These are phyloP conservation scores for Pangasianodon hypophthalmus DNA, from an alignment of 2,113 vertebrate species.

Conservation along the genomic window DNA sequence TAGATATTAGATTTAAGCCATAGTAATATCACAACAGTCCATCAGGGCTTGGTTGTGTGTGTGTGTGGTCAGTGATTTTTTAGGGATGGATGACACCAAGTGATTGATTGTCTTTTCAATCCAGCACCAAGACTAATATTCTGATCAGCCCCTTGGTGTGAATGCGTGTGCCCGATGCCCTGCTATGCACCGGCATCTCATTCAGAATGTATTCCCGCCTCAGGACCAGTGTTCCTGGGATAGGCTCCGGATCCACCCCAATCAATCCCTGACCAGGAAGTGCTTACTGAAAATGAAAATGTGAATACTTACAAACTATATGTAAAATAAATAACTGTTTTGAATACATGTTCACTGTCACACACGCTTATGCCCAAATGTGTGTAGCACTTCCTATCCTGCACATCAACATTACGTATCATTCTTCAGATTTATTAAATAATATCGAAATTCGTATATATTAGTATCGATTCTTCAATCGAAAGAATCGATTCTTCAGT, in stretches of 20 bases:
- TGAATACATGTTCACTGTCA: neutral
- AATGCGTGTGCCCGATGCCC: no score
- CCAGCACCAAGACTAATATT: no score
- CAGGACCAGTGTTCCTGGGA: neutral
- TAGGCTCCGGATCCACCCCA: neutral
- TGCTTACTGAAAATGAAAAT: neutral
- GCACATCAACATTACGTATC: neutral
- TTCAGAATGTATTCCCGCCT: neutral
- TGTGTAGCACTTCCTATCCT: neutral
- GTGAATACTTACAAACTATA: neutral
- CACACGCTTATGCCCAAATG: no score
- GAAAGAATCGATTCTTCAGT: neutral
- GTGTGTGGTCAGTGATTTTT: no score
- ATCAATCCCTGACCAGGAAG: neutral
- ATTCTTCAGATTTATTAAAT: neutral
- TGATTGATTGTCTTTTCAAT: no score
- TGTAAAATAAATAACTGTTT: neutral
- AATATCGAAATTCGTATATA: no score
- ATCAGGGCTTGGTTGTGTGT: no score
- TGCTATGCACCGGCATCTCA: no score
- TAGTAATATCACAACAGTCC: no score
- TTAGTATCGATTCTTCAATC: neutral
- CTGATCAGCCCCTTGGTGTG: neutral
- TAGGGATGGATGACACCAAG: no score
- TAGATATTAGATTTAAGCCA: no score